Percentiles rank a stretch among this genome's conserved stretches.
These are phyloP conservation scores for Poecile montanus DNA, from an alignment of 2,797 vertebrate genomes.

Conservation along the genomic window DNA sequence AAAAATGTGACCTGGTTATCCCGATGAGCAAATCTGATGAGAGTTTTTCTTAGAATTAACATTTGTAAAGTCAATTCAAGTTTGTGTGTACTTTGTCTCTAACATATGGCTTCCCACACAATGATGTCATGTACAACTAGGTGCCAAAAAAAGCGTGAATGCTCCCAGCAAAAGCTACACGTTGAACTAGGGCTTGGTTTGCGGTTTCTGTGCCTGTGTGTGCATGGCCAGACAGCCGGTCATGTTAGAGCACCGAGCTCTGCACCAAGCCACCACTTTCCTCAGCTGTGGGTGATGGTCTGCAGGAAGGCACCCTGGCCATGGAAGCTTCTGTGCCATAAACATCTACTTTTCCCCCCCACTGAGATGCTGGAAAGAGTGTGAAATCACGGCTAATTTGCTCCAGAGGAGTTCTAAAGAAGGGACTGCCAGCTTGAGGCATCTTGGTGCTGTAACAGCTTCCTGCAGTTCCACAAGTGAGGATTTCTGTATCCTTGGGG, in stretches of 20 bases:
- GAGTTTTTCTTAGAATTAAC: constrained; percentile 29
- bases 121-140: constrained; percentile 24
- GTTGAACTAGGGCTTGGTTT: neutral
- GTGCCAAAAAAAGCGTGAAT: constrained; percentile 26
- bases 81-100: constrained; percentile 21
- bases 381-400: neutral
- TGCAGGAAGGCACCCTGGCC: neutral
- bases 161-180: neutral
- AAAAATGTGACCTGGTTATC: neutral
- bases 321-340: neutral
- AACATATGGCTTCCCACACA: constrained; percentile 22
- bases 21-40: neutral
- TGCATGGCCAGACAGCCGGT: neutral
- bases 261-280: fast-evolving
- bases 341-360: neutral
- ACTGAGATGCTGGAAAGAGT: neutral
- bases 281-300: neutral
- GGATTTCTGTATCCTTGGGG: neutral
- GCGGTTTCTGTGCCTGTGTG: neutral
- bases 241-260: neutral
- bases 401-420: neutral
- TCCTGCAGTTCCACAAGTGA: neutral
- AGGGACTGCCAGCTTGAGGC: neutral
- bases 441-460: neutral
- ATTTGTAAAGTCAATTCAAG: constrained; percentile 17